A percentile compares a stretch with the other conserved stretches of the same genome.
These are phyloP conservation scores for Philaethria dido DNA, from an alignment of 2,888 invertebrate species.

Conservation along the genomic window DNA sequence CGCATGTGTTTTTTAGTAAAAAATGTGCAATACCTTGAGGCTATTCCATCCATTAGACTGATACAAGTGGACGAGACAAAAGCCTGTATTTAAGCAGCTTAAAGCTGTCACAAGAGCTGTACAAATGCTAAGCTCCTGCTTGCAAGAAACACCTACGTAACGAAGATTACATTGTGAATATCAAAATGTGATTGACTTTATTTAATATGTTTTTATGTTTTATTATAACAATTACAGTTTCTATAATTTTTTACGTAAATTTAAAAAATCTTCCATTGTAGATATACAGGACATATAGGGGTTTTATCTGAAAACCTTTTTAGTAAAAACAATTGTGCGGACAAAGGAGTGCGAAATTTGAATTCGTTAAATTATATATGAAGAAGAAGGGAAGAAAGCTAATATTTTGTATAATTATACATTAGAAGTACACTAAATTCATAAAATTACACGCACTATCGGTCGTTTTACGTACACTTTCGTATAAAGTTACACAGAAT, in stretches of 20 bases:
- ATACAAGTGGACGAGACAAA: constrained; percentile 27
- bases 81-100: constrained; percentile 30
- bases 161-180: constrained; percentile 18
- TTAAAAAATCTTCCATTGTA: too few relatives aligned
- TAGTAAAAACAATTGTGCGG: too few relatives aligned
- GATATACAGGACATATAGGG: too few relatives aligned
- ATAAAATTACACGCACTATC: too few relatives aligned
- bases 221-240: not conserved
- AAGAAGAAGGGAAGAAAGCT: too few relatives aligned
- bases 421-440: not conserved
- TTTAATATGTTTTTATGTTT: not conserved
- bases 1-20: constrained; percentile 1
- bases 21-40: constrained; percentile 24
- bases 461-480: too few relatives aligned
- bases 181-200: constrained; percentile 10
- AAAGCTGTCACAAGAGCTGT: constrained; percentile 21
- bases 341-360: too few relatives aligned
- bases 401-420: too few relatives aligned
- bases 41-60: constrained; percentile 29
- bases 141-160: constrained; percentile 24
- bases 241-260: too few relatives aligned
- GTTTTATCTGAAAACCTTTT: too few relatives aligned
- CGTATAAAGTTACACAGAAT: too few relatives aligned
- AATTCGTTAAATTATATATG: too few relatives aligned
- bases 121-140: constrained; percentile 45